A percentile compares a stretch with the other conserved stretches of the same genome.
phyloP scores from a whole-genome alignment of 2,113 vertebrate genomes.

The Coregonus clupeaformis region DNA sequence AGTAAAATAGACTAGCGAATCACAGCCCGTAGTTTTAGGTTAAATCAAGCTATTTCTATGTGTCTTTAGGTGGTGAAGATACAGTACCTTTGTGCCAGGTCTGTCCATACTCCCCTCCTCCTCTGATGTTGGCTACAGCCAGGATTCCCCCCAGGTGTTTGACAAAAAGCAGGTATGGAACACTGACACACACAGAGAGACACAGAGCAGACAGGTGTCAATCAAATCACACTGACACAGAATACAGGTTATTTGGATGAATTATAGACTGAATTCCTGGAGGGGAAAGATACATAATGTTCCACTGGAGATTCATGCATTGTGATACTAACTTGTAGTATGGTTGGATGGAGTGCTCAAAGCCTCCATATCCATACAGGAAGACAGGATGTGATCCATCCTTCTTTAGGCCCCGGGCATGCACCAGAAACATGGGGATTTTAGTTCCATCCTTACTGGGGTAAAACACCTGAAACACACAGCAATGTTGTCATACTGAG shows the following conservation, averaged over 20 bases:
- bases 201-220: too few relatives aligned
- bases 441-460: constrained; percentile 93
- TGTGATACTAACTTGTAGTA: constrained; percentile 60
- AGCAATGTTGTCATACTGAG: not conserved
- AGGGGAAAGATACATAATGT: too few relatives aligned
- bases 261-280: too few relatives aligned
- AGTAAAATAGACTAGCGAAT: too few relatives aligned
- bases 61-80: not conserved
- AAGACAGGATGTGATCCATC: constrained; percentile 95
- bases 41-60: not conserved
- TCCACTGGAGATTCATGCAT: too few relatives aligned
- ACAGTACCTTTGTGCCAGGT: constrained; percentile 87
- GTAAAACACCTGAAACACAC: constrained; percentile 84
- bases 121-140: constrained; percentile 91
- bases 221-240: too few relatives aligned
- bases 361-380: constrained; percentile 96
- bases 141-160: constrained; percentile 87
- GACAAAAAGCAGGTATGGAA: constrained; percentile 95
- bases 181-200: constrained; percentile 63
- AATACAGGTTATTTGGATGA: too few relatives aligned
- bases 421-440: constrained; percentile 97
- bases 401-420: constrained; percentile 92
- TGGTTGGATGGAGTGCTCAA: constrained; percentile 92
- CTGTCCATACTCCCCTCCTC: constrained; percentile 96
- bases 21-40: too few relatives aligned